A percentile compares a stretch with the other conserved stretches of the same genome.
Conservation (phyloP, 2,888 invertebrate species). For the Pediacus dermestoides region DNA sequence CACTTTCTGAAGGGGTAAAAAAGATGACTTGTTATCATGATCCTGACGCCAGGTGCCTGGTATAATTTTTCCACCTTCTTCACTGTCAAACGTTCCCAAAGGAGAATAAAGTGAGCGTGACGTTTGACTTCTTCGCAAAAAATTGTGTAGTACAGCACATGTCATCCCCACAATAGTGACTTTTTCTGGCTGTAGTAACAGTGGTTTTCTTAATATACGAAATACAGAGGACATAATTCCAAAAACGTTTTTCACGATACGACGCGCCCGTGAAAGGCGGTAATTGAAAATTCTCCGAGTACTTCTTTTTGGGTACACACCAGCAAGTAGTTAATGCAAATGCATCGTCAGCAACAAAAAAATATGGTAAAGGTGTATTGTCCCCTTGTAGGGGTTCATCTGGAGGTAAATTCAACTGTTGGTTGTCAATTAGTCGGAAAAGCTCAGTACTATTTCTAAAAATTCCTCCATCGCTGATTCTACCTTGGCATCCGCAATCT, state of each 20-base stretch:
- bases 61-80: constrained; percentile 12
- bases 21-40: constrained; percentile 8
- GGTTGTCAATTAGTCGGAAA: too few species aligned
- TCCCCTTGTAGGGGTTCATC: neutral
- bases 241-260: constrained; percentile 23
- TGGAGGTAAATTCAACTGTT: neutral
- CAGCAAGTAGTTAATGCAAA: constrained; percentile 19
- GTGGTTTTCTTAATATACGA: constrained; percentile 19
- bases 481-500: constrained; percentile 37
- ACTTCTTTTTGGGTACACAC: constrained; percentile 14
- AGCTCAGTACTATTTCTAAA: constrained; percentile 28
- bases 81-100: constrained; percentile 12
- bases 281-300: constrained; percentile 21
- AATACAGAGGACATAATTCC: constrained; percentile 20
- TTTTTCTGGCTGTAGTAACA: constrained; percentile 17
- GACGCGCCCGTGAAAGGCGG: constrained; percentile 16
- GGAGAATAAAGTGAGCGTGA: constrained; percentile 12
- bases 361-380: neutral
- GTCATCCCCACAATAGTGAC: constrained; percentile 12
- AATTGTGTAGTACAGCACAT: constrained; percentile 14
- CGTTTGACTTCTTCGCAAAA: constrained; percentile 12
- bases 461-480: constrained; percentile 38
- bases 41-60: constrained; percentile 14
- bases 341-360: constrained; percentile 50
- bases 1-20: constrained; percentile 10